Evolutionary conservation across 2,888 invertebrate genomes (phyloP), one percentile per base, ranked within the genome.

Genomic region (Syrphus vitripennis): DNA sequence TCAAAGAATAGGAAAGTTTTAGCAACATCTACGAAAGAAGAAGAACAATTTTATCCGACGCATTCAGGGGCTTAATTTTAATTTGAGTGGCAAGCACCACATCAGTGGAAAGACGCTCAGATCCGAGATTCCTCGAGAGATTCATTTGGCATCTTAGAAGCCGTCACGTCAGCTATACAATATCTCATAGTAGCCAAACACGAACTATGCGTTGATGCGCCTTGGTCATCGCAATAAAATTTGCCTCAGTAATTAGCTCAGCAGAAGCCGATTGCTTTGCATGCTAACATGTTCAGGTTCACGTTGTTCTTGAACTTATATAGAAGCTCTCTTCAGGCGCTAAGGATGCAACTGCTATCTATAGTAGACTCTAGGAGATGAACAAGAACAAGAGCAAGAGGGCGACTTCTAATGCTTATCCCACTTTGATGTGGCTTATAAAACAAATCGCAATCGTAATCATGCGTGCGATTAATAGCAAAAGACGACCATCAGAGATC

Each of bases 361-460:
- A 7, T 7, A 0, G 5, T 24, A 9, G 9, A 34, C 10, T 26
- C n/a, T 26, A 14, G 0, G 2, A 14, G 24, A 53, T 7, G 7
- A 7, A n/a, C 6, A 2, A 29, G 24, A 24, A 14, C 0, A 1
- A 19, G 19, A 5, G 14, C 1, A 19, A 31, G 9, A 34, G 40
- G 26, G 10, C 50, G 67, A 34, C 10, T 53, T 57, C 63, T 70
- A 75, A 83, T 70, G 65, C 42, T 70, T 26, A 57, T 48, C 65
- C 48, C 50, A 70, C 70, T 80, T 75, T 75, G 75, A 75, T 75
- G 80, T 61, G 65, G 65, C 67, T 53, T 48, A 84, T 84, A 80
- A 84, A 84, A 74, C 80, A 83, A 83, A 83, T 83, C 55, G 34
- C 48, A 50, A 71, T 71, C 57, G 80, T 76, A 84, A 84, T 84